Evolutionary conservation across 1,140 invertebrate genomes (phyloP).

Genomic region (Drosophila hydei): DNA sequence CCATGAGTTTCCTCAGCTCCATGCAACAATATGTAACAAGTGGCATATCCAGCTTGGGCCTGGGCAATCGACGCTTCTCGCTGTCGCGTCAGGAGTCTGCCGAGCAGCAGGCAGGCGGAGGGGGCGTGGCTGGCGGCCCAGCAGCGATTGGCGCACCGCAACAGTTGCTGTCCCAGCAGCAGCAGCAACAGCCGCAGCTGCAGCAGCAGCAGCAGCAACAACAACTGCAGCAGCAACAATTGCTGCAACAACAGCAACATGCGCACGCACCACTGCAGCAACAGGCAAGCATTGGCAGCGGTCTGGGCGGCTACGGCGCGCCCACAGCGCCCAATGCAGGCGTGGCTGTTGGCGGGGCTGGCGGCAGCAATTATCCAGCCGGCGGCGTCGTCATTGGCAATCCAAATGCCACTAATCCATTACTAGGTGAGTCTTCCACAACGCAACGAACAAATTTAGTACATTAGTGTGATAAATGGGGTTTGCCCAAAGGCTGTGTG

Average conservation of each 20-base stretch:
- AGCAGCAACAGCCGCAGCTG: conserved; percentile 16
- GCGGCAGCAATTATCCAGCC: conserved; percentile 62
- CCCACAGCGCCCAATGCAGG: conserved; percentile 59
- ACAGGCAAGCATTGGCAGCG: conserved; percentile 65
- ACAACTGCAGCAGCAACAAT: conserved; percentile 39
- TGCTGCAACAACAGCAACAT: conserved; percentile 53
- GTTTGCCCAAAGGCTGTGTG: conserved; percentile 7
- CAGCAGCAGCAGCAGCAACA: conserved; percentile 1
- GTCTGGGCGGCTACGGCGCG: conserved; percentile 58
- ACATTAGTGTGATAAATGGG: conserved; percentile 41
- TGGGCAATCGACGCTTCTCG: conserved; percentile 91
- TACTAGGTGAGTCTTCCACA: conserved; percentile 68
- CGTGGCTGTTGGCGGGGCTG: conserved; percentile 24
- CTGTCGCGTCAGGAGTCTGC: conserved; percentile 87
- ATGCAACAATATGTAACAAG: conserved; percentile 91
- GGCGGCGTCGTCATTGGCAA: conserved; percentile 79
- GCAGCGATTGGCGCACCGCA: conserved; percentile 5
- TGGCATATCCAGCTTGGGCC: conserved; percentile 90
- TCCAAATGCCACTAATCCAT: conserved; percentile 80
- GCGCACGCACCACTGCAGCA: conserved; percentile 61
- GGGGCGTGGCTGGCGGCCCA: conserved; percentile 26
- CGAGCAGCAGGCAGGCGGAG: conserved; percentile 56
- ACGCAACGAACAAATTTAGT: background rate
- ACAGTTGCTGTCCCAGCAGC: conserved; percentile 20
- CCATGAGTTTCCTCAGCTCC: conserved; percentile 93